These are phyloP conservation scores for Blera fallax DNA, from an alignment of 2,888 invertebrate genomes.

Conservation along the genomic window DNA sequence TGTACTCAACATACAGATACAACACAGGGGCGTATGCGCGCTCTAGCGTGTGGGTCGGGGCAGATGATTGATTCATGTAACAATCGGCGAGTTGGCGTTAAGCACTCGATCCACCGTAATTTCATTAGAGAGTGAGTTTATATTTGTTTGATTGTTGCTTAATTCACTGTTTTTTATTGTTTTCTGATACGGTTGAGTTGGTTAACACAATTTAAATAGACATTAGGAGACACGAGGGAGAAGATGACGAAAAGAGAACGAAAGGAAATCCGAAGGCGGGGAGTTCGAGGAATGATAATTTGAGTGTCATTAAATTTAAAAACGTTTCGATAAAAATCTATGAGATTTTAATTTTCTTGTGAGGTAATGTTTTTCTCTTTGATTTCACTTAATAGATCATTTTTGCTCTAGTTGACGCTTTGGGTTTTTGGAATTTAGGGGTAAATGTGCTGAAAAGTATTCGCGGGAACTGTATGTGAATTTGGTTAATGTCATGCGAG, in stretches of 20 bases:
- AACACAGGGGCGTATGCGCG: slow-evolving; percentile 64
- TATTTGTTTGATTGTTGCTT: slow-evolving; percentile 70
- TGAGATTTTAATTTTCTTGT: slow-evolving; percentile 22
- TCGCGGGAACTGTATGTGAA: not conserved
- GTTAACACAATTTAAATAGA: slow-evolving; percentile 64
- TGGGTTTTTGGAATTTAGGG: not conserved
- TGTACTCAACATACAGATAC: slow-evolving; percentile 17
- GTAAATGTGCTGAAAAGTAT: not conserved
- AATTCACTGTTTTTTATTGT: slow-evolving; percentile 66
- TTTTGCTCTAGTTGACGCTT: not conserved
- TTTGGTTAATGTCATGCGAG: not conserved
- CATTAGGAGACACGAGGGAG: slow-evolving; percentile 5
- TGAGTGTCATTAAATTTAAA: slow-evolving; percentile 61
- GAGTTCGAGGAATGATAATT: slow-evolving; percentile 59
- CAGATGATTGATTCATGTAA: slow-evolving; percentile 73
- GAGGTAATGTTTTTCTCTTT: slow-evolving; percentile 34
- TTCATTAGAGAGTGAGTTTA: slow-evolving; percentile 66
- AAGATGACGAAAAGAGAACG: slow-evolving; percentile 15
- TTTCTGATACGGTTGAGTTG: slow-evolving; percentile 62
- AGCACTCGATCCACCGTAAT: slow-evolving; percentile 65
- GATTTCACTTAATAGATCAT: not conserved
- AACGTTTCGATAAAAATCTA: slow-evolving; percentile 49
- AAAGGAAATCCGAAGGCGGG: slow-evolving; percentile 64
- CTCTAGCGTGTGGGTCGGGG: slow-evolving; percentile 62
- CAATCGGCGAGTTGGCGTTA: slow-evolving; percentile 70